phyloP scores from a whole-genome alignment of 2,797 vertebrate species.

The Danionella dracula region DNA sequence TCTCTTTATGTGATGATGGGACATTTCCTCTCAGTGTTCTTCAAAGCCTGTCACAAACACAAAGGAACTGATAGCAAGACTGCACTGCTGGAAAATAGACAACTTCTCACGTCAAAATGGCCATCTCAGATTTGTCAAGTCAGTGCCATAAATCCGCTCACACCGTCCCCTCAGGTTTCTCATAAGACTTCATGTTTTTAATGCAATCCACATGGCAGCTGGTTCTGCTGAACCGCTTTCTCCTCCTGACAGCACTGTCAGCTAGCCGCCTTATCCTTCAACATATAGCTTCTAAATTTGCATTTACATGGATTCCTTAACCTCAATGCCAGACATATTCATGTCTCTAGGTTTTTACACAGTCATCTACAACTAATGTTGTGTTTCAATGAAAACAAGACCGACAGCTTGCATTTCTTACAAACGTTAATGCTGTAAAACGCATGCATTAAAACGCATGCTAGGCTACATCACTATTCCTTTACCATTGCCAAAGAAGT shows the following conservation, averaged over 20 bases:
- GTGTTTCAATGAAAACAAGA: not conserved
- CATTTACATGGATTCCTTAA: not conserved
- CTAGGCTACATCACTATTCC: too few relatives aligned
- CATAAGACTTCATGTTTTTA: constrained; percentile 12
- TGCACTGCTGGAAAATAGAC: constrained; percentile 16
- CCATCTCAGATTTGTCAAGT: constrained; percentile 27
- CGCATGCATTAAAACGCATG: too few relatives aligned
- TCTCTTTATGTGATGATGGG: constrained; percentile 32
- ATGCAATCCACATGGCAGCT: constrained; percentile 9
- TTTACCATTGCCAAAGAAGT: too few relatives aligned
- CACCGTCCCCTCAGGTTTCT: constrained; percentile 2
- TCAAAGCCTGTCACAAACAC: constrained; percentile 27
- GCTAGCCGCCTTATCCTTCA: not conserved
- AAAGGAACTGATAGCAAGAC: constrained; percentile 13
- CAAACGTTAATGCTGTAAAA: not conserved
- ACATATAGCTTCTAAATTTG: not conserved
- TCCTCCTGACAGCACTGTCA: not conserved
- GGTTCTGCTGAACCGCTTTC: constrained; percentile 8
- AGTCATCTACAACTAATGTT: constrained; percentile 3
- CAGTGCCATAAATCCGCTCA: constrained; percentile 36
- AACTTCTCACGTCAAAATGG: constrained; percentile 33
- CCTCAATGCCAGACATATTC: not conserved
- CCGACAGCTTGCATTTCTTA: not conserved
- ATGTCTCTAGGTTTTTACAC: constrained; percentile 1
- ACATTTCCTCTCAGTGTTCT: constrained; percentile 34